Evolutionary conservation across 2,113 vertebrate genomes (phyloP).

Genomic region (Dasyprocta punctata): DNA sequence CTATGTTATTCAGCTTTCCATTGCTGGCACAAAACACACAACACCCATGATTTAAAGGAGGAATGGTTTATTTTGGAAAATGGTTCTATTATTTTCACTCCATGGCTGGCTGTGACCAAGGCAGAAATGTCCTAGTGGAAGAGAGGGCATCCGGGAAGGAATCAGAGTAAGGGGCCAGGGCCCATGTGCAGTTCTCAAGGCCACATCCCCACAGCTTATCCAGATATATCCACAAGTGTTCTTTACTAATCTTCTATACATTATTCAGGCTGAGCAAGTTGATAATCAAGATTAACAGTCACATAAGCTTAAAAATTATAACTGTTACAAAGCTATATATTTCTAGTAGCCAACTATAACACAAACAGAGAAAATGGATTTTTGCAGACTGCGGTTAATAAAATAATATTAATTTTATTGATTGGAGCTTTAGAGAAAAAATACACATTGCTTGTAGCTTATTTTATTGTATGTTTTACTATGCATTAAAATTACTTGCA

Average conservation of each 20-base stretch:
- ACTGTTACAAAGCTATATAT: neutral
- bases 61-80: neutral
- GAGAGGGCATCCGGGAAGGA: neutral
- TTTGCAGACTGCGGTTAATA: neutral
- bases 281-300: neutral
- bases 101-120: neutral
- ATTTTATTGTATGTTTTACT: neutral
- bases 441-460: neutral
- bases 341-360: neutral
- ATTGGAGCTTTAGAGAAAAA: neutral
- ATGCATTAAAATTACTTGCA: too few species aligned
- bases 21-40: neutral
- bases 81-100: neutral
- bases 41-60: neutral
- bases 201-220: neutral
- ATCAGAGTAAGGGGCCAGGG: neutral
- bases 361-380: neutral
- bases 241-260: neutral
- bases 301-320: neutral
- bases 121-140: neutral
- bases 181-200: too few species aligned
- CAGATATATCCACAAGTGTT: neutral
- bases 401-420: neutral
- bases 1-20: neutral
- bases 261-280: neutral